These are phyloP conservation scores for Cirrhinus molitorella DNA, from an alignment of 2,797 vertebrate species.

Conservation along the genomic window DNA sequence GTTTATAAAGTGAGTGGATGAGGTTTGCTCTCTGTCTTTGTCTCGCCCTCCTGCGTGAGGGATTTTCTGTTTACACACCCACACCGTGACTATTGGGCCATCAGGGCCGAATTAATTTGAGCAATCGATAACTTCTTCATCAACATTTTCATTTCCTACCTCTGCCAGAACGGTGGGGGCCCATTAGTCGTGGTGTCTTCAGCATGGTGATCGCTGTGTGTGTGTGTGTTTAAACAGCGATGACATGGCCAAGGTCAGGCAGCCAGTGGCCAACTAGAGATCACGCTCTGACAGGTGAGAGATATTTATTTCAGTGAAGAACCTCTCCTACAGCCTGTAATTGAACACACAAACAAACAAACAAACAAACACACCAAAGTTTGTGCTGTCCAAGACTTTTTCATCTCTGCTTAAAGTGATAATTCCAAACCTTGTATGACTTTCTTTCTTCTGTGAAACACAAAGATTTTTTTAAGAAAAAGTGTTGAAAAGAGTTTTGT, in stretches of 20 bases:
- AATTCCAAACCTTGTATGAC: neutral
- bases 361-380: constrained; percentile 33
- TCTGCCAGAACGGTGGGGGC: constrained; percentile 18
- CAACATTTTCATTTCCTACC: constrained; percentile 58
- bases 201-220: constrained; percentile 16
- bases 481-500: neutral
- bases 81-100: constrained; percentile 45
- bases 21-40: constrained; percentile 36
- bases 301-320: constrained; percentile 50
- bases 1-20: constrained; percentile 37
- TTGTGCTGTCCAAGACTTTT: neutral
- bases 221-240: constrained; percentile 29
- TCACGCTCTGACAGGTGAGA: constrained; percentile 54
- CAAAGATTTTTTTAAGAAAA: neutral
- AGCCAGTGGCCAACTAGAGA: constrained; percentile 42
- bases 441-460: neutral
- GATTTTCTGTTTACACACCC: constrained; percentile 57
- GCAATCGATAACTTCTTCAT: constrained; percentile 56
- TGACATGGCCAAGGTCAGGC: constrained; percentile 54
- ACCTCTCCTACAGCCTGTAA: constrained; percentile 11
- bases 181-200: constrained; percentile 51
- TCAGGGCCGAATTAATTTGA: constrained; percentile 55
- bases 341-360: constrained; percentile 26
- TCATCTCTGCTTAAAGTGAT: neutral
- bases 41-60: constrained; percentile 38